These are phyloP conservation scores for Aplidium turbinatum DNA, from an alignment of 23 tunicate genomes.

Conservation along the genomic window DNA sequence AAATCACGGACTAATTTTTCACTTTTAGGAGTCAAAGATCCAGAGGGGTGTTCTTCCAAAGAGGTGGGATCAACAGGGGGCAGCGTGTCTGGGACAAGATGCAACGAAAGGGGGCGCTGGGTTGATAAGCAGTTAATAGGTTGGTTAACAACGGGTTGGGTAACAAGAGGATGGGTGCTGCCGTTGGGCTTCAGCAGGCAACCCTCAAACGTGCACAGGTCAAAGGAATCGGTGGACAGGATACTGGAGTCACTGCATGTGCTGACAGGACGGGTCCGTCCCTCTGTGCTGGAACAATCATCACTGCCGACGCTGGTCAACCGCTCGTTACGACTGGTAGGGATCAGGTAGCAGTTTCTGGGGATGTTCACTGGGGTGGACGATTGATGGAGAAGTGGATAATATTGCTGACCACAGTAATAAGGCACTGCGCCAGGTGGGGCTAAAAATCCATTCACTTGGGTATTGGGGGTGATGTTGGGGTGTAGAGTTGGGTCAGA, in stretches of 20 bases:
- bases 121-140: too few species aligned
- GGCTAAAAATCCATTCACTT: not conserved
- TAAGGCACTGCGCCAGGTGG: not conserved
- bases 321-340: conserved; percentile 48
- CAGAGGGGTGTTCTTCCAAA: conserved; percentile 22
- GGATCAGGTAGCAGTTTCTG: conserved; percentile 38
- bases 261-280: conserved; percentile 56
- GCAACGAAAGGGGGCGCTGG: conserved; percentile 49
- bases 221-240: conserved; percentile 75
- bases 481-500: not conserved
- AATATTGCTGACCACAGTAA: not conserved
- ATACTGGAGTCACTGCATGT: conserved; percentile 83
- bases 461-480: conserved; percentile 13
- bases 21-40: conserved; percentile 71
- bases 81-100: conserved; percentile 27
- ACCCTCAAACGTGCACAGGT: conserved; percentile 56
- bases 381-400: conserved; percentile 13
- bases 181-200: not conserved
- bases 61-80: conserved; percentile 14
- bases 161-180: not conserved
- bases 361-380: conserved; percentile 7
- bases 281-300: conserved; percentile 48
- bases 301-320: conserved; percentile 60
- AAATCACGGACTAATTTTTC: conserved; percentile 64
- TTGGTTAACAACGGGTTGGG: not conserved